Conservation (phyloP, 2,888 invertebrate species). For the Sarcophaga carnaria region DNA sequence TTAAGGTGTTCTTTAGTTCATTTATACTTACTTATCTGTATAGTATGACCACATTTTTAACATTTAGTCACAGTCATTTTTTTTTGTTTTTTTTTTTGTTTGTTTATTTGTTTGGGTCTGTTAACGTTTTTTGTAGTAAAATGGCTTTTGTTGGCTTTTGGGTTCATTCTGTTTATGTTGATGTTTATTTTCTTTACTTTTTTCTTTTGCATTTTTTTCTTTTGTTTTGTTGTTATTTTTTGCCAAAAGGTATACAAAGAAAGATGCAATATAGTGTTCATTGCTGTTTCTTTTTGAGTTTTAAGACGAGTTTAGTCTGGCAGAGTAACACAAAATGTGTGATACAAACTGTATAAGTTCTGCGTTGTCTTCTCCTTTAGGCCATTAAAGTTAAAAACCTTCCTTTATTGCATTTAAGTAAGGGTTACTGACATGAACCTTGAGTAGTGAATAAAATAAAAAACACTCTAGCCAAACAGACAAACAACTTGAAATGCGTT, state of each 20-base stretch:
- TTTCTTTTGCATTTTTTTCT: constrained; percentile 5
- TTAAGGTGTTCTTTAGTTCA: no score
- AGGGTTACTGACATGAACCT: constrained; percentile 72
- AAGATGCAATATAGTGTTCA: neutral
- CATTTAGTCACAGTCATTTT: constrained; percentile 58
- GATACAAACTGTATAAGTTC: neutral
- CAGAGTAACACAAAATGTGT: neutral
- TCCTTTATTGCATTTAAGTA: constrained; percentile 64
- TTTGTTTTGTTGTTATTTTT: constrained; percentile 47
- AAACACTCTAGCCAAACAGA: constrained; percentile 14
- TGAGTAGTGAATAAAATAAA: constrained; percentile 60
- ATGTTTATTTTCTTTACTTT: no score
- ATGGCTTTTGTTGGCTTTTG: constrained; percentile 38
- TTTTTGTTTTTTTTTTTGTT: neutral
- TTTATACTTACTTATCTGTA: neutral
- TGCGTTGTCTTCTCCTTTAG: constrained; percentile 41
- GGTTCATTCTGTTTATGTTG: constrained; percentile 48
- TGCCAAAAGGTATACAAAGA: constrained; percentile 11
- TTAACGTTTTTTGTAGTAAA: constrained; percentile 7
- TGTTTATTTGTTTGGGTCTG: neutral
- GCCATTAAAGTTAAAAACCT: constrained; percentile 62
- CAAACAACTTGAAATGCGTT: constrained; percentile 40
- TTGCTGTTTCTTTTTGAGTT: constrained; percentile 35
- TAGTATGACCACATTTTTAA: constrained; percentile 29
- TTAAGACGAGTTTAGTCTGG: constrained; percentile 46